Base-by-base conservation (phyloP, 1,140 invertebrate genomes). In the Caenorhabditis inopinata region DNA sequence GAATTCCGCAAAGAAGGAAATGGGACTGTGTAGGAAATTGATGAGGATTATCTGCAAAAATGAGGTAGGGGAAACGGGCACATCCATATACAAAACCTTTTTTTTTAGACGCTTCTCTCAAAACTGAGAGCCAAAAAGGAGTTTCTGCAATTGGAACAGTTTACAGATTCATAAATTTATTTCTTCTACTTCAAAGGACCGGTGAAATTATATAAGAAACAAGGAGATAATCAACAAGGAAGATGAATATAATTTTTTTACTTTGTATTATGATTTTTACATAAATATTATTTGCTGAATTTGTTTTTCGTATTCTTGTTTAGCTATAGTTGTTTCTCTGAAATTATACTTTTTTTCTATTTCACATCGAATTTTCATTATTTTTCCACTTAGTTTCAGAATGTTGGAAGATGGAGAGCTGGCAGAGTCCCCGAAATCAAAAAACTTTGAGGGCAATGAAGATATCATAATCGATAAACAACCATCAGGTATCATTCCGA, bases 371-470 rank as follows among this genome's bases (percentile, higher is more conserved):
- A 21, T 23, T 51, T 23, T 23, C 48, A 6, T 51, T 21, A 23
- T 4, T n/a, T 23, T 23, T 51, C 48, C 11, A 51, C 0, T 32
- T 38, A 18, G 9, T 68, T 38, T 38, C 29, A 68, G 32, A 58
- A 68, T 68, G 58, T 38, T 18, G 1, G 58, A 68, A 68, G 58
- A 68, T 25, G 58, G 58, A 16, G 58, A 68, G 38, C 14, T 68
- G 11, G 18, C 32, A 21, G 4, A 38, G 14, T 62, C 53, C 9
- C 53, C 53, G 9, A 62, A 62, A 6, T 14, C 53, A 32, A 29
- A 3, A 9, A 14, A 2, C n/a, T 1, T 9, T 1, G 58, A 42
- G 7, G 51, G 7, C 6, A 3, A 9, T 1, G 58, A 68, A 21
- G 58, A 68, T n/a, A 38, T 68, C n/a, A n/a, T 42, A 12, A 21